Base-by-base conservation (phyloP, 1,140 invertebrate genomes). In the Drosophila watanabei region DNA sequence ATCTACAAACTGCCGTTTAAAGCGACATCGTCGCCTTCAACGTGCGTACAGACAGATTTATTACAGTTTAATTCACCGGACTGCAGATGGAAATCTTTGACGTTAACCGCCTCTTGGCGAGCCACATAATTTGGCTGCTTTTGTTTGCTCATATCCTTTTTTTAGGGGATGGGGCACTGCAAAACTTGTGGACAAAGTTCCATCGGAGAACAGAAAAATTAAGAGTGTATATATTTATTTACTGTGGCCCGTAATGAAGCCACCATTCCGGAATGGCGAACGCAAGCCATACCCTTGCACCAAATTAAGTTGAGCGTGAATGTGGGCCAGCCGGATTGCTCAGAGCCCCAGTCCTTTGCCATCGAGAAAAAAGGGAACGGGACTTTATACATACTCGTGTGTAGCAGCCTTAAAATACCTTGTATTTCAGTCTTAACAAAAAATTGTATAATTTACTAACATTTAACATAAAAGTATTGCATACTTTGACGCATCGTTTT, bases 181-280 rank as follows among this genome's bases (percentile, higher is more conserved):
- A 54, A 35, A 69, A 76, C 73, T 78, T 39, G 32, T 48, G 54
- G 60, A 48, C 58, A 62, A 79, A 75, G 30, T 60, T 51, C 28
- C 82, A 73, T 77, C 65, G 62, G 76, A 65, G 66, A 58, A 63
- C 43, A 49, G 73, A 62, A 76, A 89, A 90, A 90, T 89, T 79
- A 85, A 85, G 85, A 90, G 75, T 82, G 58, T 84, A 79, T 79
- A 89, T 85, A 89, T 85, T 88, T 89, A 84, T 75, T 85, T 90
- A 82, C 75, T 79, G 80, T 49, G 68, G 41, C 13, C 35, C 49
- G 41, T 76, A 69, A 84, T 76, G 60, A 84, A 76, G 71, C 66
- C 24, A 71, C 49, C 37, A 68, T 58, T 43, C 65, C 37, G 66
- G 51, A 71, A 69, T 41, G 18, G 39, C 54, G 9, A 57, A 39